phyloP scores from a whole-genome alignment of 64 coral and sea anemone genomes.

The Anthopleura sola region DNA sequence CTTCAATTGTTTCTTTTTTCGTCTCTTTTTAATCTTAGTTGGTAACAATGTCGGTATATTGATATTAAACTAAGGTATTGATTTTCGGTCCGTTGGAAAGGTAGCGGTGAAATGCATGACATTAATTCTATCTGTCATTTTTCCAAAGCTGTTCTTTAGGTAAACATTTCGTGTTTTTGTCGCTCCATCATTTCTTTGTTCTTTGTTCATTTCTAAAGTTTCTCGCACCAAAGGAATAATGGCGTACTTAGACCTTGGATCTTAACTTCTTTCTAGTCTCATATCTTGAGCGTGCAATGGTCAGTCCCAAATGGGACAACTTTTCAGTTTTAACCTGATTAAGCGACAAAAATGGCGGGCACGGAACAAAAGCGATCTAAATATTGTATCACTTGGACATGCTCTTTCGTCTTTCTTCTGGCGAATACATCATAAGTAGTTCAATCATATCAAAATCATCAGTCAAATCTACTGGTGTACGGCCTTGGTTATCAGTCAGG shows the following conservation, averaged over 20 bases:
- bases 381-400: background rate
- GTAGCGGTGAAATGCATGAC: background rate
- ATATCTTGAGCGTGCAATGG: background rate
- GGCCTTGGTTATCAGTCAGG: conserved; percentile 52
- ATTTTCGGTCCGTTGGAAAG: too few relatives aligned
- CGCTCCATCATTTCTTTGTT: background rate
- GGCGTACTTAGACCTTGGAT: background rate
- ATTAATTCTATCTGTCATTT: background rate
- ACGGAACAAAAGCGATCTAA: background rate
- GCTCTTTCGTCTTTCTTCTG: conserved; percentile 88
- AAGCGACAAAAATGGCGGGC: background rate
- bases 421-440: conserved; percentile 70
- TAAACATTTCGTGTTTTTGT: conserved; percentile 6
- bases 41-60: too few relatives aligned
- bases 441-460: conserved; percentile 98
- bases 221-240: background rate
- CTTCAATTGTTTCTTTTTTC: too few relatives aligned
- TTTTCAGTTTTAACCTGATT: background rate
- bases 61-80: too few relatives aligned
- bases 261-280: background rate
- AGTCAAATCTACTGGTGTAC: conserved; percentile 85
- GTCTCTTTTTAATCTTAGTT: too few relatives aligned
- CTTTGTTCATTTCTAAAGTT: background rate
- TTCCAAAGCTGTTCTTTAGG: background rate
- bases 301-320: background rate